These are phyloP conservation scores for Acanthosepion pharaonis DNA, from an alignment of 2,888 invertebrate genomes.

Conservation along the genomic window DNA sequence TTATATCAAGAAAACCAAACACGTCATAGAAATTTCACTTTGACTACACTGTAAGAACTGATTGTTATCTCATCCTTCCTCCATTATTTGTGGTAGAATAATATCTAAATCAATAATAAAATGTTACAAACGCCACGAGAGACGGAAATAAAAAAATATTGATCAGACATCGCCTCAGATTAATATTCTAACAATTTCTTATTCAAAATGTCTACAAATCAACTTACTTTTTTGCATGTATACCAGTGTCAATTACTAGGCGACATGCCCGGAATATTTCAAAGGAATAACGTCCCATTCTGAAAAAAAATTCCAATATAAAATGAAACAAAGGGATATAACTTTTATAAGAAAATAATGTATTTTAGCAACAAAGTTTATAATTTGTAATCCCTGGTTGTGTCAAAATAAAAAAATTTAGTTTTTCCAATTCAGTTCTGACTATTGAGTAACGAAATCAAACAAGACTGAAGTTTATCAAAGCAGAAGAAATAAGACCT, in stretches of 20 bases:
- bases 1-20: no score
- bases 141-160: no score
- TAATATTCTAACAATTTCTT: no score
- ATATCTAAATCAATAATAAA: no score
- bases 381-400: not conserved
- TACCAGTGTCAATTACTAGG: constrained; percentile 63
- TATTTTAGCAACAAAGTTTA: not conserved
- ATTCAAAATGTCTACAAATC: not conserved
- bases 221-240: constrained; percentile 61
- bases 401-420: not conserved
- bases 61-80: no score
- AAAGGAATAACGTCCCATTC: constrained; percentile 60
- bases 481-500: not conserved
- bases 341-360: not conserved
- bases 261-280: constrained; percentile 64
- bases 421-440: not conserved
- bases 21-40: no score
- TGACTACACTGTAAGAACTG: no score
- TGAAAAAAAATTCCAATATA: constrained; percentile 50
- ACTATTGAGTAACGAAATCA: not conserved
- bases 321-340: not conserved
- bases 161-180: no score
- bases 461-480: not conserved
- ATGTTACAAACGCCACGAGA: no score
- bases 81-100: no score